Base-by-base conservation (phyloP, 2,797 vertebrate genomes). In the Sebastolobus alascanus region DNA sequence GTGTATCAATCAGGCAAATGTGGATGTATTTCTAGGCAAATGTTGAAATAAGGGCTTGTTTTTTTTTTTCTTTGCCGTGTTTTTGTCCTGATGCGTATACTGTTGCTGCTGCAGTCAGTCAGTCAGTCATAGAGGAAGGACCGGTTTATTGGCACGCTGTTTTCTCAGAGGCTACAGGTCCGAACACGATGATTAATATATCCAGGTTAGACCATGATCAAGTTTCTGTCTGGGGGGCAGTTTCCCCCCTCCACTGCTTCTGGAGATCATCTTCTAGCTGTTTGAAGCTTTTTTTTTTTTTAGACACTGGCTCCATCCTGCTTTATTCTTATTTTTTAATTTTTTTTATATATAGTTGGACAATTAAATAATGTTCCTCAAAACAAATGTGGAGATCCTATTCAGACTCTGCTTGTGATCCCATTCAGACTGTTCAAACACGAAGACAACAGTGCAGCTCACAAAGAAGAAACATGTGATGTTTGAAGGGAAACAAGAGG, bases 151-250 rank as follows among this genome's bases (percentile, higher is more conserved):
- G 89, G 87, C 91, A 85, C 87, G 86, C 59, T 92, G 86, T 63
- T 85, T 63, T 55, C 54, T 86, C 83, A 59, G 43, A 79, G 91
- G 87, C 89, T 94, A 90, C 93, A 94, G 92, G 93, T 94, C 92
- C 91, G 84, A 93, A 94, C 93, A 93, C 61, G 93, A 92, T 78
- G 70, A 92, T 93, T 92, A 92, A 92, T 90, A 82, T 86, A 76
- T 89, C 75, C 89, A 84, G 77, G 56, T 76, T 75, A 46, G 55
- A 64, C 80, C 40, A 14, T 78, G 83, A 87, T 90, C 79, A 83
- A 83, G 88, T 92, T 91, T 89, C 63, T 22, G 66, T 29, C 27
- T 74, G 33, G 54, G 52, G 64, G 83, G 37, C 82, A 63, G 11
- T 73, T 72, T 18, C 4, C 18, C 33, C 2, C 22, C 37, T 63